Percentiles rank a stretch among this genome's conserved stretches.
These are phyloP conservation scores for Phaethornis superciliosus DNA, from an alignment of 2,113 vertebrate species.

Conservation along the genomic window DNA sequence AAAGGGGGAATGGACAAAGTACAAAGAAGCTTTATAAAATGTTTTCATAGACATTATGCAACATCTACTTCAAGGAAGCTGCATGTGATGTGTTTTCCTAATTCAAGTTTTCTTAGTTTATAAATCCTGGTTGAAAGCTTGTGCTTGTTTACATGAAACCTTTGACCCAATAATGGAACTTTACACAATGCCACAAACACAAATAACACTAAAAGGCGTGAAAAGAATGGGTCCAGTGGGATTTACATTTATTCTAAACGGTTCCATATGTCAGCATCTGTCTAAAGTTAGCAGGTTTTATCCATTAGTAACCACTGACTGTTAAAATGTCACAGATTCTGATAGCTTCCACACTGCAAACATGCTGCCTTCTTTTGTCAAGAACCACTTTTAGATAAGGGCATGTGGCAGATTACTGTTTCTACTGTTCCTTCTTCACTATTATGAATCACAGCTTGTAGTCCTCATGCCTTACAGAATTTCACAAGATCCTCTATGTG, in stretches of 20 bases:
- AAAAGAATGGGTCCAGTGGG: not conserved
- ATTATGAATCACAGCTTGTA: slow-evolving; percentile 63
- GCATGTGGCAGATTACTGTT: slow-evolving; percentile 56
- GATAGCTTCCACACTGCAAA: slow-evolving; percentile 5
- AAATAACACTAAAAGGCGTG: not conserved
- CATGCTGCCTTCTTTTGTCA: slow-evolving; percentile 22
- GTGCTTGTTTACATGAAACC: slow-evolving; percentile 13
- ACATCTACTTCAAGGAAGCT: not conserved
- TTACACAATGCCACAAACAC: not conserved
- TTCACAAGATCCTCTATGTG: slow-evolving; percentile 60
- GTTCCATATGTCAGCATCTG: not conserved
- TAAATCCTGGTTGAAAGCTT: not conserved
- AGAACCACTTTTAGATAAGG: slow-evolving; percentile 58
- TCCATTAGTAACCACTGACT: slow-evolving; percentile 32
- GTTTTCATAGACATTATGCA: not conserved
- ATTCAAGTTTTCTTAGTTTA: not conserved
- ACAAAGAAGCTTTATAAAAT: not conserved
- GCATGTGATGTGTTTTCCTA: not conserved
- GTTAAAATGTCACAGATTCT: slow-evolving; percentile 46
- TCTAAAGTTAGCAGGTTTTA: slow-evolving; percentile 3
- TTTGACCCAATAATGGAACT: slow-evolving; percentile 1
- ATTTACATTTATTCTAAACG: not conserved
- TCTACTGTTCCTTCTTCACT: slow-evolving; percentile 43
- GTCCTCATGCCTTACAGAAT: slow-evolving; percentile 61
- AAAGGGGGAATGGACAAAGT: not conserved